phyloP scores from a whole-genome alignment of 2,888 invertebrate species.

The Stenolophus ochropezus region DNA sequence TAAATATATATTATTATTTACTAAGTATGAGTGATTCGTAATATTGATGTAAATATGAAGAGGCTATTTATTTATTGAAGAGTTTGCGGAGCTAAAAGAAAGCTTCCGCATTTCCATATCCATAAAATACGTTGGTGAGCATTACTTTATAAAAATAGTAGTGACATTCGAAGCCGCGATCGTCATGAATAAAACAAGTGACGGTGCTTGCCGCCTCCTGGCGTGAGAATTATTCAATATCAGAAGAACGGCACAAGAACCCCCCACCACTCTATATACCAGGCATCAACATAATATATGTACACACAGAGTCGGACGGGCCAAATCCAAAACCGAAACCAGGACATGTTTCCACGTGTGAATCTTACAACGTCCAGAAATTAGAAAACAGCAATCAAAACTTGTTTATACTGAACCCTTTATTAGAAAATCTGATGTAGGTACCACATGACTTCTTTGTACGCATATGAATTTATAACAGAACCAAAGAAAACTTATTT shows the following conservation, averaged over 20 bases:
- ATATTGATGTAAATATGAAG: background rate
- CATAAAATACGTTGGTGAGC: background rate
- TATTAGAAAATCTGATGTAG: no score
- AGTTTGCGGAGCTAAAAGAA: background rate
- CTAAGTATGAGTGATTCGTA: no score
- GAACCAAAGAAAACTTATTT: no score
- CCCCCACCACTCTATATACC: background rate
- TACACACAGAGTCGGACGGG: background rate
- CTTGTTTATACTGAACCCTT: no score
- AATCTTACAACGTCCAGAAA: no score
- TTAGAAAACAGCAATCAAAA: background rate
- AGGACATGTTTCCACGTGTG: no score
- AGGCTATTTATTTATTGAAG: background rate
- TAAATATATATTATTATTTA: no score
- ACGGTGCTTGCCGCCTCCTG: slow-evolving; percentile 18
- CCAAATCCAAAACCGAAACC: no score
- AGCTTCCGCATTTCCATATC: background rate
- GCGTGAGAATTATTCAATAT: slow-evolving; percentile 54
- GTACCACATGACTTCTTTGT: no score
- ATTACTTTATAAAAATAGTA: slow-evolving; percentile 38
- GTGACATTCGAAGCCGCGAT: slow-evolving; percentile 29
- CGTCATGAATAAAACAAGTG: slow-evolving; percentile 51
- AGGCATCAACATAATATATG: background rate
- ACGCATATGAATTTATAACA: no score
- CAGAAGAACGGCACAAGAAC: slow-evolving; percentile 33